phyloP scores from a whole-genome alignment of 2,888 invertebrate genomes.

The Elegia similella region DNA sequence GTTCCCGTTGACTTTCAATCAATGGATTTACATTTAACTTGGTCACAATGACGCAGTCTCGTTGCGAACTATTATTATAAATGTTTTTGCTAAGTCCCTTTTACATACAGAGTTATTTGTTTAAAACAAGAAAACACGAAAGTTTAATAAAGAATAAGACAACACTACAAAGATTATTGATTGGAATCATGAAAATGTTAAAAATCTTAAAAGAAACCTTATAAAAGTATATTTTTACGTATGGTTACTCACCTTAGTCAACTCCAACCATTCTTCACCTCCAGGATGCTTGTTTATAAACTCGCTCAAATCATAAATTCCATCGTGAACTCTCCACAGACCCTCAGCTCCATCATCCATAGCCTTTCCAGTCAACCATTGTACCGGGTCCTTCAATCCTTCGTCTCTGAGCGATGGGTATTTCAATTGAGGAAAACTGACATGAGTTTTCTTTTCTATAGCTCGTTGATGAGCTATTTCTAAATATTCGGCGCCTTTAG shows the following conservation, averaged over 20 bases:
- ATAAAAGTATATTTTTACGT: background rate
- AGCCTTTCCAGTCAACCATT: slow-evolving; percentile 85
- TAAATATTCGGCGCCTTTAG: slow-evolving; percentile 47
- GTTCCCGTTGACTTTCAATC: no score
- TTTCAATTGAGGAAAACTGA: slow-evolving; percentile 77
- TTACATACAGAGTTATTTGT: no score
- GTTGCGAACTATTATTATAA: no score
- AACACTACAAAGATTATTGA: no score
- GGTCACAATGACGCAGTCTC: no score
- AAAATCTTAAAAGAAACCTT: background rate
- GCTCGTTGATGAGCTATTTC: slow-evolving; percentile 50
- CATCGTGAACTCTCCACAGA: slow-evolving; percentile 89
- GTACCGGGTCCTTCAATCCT: slow-evolving; percentile 62
- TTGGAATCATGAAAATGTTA: background rate
- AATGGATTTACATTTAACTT: no score
- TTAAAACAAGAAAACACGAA: no score
- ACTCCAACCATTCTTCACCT: slow-evolving; percentile 87
- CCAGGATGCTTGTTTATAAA: slow-evolving; percentile 93
- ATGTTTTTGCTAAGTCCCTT: no score
- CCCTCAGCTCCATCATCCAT: slow-evolving; percentile 87
- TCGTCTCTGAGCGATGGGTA: slow-evolving; percentile 76
- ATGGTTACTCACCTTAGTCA: slow-evolving; percentile 81
- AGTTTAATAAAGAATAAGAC: no score
- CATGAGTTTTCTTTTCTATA: slow-evolving; percentile 62
- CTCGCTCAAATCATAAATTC: slow-evolving; percentile 90